Base-by-base conservation (phyloP, 1,140 invertebrate species). In the Latrodectus geometricus region DNA sequence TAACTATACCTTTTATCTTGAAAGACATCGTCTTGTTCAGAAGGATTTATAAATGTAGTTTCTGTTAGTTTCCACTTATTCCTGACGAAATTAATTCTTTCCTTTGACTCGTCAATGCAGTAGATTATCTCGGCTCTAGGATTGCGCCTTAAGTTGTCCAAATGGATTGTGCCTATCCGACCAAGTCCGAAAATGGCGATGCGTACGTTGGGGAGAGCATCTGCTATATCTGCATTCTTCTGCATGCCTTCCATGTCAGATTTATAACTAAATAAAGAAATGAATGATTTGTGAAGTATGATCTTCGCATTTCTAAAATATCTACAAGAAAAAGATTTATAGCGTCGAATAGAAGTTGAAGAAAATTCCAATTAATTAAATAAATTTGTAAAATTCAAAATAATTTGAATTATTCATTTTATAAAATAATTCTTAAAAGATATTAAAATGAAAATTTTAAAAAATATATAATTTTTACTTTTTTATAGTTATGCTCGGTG, bases 151-250 rank as follows among this genome's bases (percentile, higher is more conserved):
- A 94, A 90, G 73, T 92, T 93, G 21, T 90, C 89, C 61, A 95
- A 89, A 89, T 95, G 94, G 85, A 95, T 93, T n/a, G 93, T 91
- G 0, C 93, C 93, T 50, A 93, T 93, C 14, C 94, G 92, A 0
- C 94, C 94, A 0, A 93, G 88, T 9, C 94, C 94, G 89, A 94
- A 94, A 4, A 94, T 89, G 0, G 94, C 94, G 0, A 93, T 87
- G 14, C 88, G 88, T 54, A 91, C 88, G 4, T 54, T 86, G 83
- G 91, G 90, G 4, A 61, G 11, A 8, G 52, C 68, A 9, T 54
- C 52, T 1, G 23, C n/a, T 9, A 84, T 9, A 21, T 23, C 0
- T 48, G n/a, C 48, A 8, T 8, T 14, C 49, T 68, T 14, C n/a
- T 75, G 70, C 5, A 77, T 70, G 12, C 83, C 83, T 61, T 86